Evolutionary conservation across 2,797 vertebrate species (phyloP).

Genomic region (Acipenser oxyrinchus): DNA sequence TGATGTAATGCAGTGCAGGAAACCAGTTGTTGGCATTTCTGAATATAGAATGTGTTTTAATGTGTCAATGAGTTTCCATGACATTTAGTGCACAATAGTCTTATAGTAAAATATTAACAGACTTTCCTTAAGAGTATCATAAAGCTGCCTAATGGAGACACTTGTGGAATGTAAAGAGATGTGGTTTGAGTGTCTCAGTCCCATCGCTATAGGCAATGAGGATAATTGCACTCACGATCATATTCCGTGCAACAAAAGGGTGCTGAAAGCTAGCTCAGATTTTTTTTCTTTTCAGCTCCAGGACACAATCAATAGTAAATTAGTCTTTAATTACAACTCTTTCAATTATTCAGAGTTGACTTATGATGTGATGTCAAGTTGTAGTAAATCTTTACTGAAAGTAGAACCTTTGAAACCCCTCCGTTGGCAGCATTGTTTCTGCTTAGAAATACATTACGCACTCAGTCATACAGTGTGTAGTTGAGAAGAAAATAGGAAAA

Average conservation of each 20-base stretch:
- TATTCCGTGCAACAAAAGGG: conserved; percentile 22
- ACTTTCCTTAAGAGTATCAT: conserved; percentile 20
- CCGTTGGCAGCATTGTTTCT: no score
- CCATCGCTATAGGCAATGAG: conserved; percentile 20
- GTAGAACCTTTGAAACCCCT: background rate
- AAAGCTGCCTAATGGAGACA: conserved; percentile 22
- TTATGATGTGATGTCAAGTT: conserved; percentile 43
- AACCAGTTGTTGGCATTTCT: background rate
- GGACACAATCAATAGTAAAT: conserved; percentile 59
- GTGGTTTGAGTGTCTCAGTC: conserved; percentile 27
- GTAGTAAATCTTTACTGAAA: conserved; percentile 37
- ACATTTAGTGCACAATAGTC: conserved; percentile 19
- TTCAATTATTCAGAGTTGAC: conserved; percentile 67
- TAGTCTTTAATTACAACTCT: conserved; percentile 54
- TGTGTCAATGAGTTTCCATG: conserved; percentile 18
- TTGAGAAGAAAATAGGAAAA: no score
- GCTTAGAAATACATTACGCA: no score
- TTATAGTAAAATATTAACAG: conserved; percentile 12
- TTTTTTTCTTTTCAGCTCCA: conserved; percentile 33
- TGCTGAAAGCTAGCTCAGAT: conserved; percentile 20
- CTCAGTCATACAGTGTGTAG: no score
- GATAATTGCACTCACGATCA: conserved; percentile 24
- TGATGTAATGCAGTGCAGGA: background rate
- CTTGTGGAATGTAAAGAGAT: conserved; percentile 11
- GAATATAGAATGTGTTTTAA: conserved; percentile 1